Base-by-base conservation (phyloP, 1,140 invertebrate genomes). In the Fragariocoptes setiger region DNA sequence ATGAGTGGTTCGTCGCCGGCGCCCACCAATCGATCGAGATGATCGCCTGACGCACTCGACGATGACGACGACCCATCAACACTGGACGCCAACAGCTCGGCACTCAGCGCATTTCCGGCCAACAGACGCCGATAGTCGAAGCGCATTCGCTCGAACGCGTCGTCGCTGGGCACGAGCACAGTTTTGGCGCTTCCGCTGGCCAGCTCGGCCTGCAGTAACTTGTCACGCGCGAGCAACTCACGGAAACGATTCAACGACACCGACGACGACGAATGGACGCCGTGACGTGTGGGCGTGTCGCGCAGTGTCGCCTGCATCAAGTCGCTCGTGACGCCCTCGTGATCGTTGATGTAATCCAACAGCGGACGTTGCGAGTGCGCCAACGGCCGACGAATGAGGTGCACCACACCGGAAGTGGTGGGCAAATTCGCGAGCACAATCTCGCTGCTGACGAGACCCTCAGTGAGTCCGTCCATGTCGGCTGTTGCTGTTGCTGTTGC, bases 361-460 rank as follows among this genome's bases (percentile, higher is more conserved):
- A 85, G 69, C 3, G 71, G 74, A 12, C 69, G 72, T 50, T 83
- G 77, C 20, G 83, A 72, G 25, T 85, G 69, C 71, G 85, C 80
- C 1, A 88, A 60, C 0, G 79, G 79, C 44, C 75, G 67, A 44
- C 77, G 72, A 49, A 86, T 86, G 19, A 88, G 63, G 61, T 88
- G 82, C 2, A 86, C 69, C 0, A 86, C 79, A 8, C 82, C 80
- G 52, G 86, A 86, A 51, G 69, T 70, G 3, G 86, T 75, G 0
- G 80, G 79, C 47, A 88, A 85, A 56, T 88, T 85, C n/a, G 71
- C 72, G 54, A 71, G 70, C 1, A 82, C 67, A 42, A 88, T 76
- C 55, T 80, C 72, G 2, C 77, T 72, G 16, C 80, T 50, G 3
- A 85, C 78, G 3, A 77, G 74, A 13, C 79, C 80, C 20, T 67